Evolutionary conservation across 1,140 invertebrate species (phyloP), one percentile per base, ranked within the genome.

Genomic region (Carposina sasakii): DNA sequence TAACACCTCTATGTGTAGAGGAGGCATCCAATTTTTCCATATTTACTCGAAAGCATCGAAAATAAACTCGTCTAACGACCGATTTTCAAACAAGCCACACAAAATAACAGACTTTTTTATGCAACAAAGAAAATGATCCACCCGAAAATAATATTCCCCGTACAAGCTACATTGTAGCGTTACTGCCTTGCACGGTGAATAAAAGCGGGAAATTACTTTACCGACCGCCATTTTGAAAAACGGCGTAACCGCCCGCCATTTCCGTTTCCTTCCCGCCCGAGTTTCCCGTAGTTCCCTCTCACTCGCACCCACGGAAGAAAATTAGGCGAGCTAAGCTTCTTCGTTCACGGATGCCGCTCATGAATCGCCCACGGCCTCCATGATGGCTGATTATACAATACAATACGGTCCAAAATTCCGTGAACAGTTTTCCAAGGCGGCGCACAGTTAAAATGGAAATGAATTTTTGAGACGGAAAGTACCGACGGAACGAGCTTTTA

Each of bases 381-480:
- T 82, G 71, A 82, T 82, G 69, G 78, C 76, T 78, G 78, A 82
- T 82, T 78, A 79, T 79, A 81, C 75, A 71, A 74, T 60, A 60
- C 61, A 76, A 70, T 77, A 68, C 43, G 74, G 67, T 54, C 60
- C 51, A 67, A 53, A 78, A 78, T 74, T 55, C 64, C 47, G 51
- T 71, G 58, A 63, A 57, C 71, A 61, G 43, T 72, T 77, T 78
- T 58, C 67, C 65, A 34, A 49, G 44, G 33, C 42, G 31, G 41
- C 44, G 55, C 42, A 52, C 58, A 50, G 45, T 30, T 58, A 57
- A 71, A 75, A 68, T 60, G 66, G 51, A 61, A 58, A 67, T 46
- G 56, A 59, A 67, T 42, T 64, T 62, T 61, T 22, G 49, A 60
- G 48, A 43, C 55, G 54, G 49, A 60, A 56, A 44, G 52, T 46